These are phyloP conservation scores for Glyptemys insculpta DNA, from an alignment of 2,797 vertebrate species.

Conservation along the genomic window DNA sequence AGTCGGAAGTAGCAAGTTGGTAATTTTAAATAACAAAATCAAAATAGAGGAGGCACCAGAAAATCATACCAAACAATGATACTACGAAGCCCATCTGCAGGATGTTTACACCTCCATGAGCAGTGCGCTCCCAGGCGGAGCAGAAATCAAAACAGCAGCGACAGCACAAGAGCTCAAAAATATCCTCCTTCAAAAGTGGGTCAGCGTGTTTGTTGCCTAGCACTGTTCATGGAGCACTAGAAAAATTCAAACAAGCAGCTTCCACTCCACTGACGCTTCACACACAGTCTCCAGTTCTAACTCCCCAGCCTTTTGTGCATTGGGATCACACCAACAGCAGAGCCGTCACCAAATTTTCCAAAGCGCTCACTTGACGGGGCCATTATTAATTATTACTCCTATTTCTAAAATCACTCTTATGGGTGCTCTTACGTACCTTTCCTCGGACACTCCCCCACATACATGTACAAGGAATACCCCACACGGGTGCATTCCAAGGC, in stretches of 20 bases:
- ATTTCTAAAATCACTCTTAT: not conserved
- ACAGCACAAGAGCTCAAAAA: not conserved
- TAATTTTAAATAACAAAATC: not conserved
- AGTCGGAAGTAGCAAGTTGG: not conserved
- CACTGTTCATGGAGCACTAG: constrained; percentile 35
- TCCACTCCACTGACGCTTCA: not conserved
- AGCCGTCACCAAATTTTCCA: not conserved
- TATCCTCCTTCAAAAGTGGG: constrained; percentile 60
- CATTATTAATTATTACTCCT: not conserved
- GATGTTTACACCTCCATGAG: not conserved
- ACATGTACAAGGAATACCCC: not conserved
- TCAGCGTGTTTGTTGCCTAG: constrained; percentile 69
- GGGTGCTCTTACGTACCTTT: not conserved
- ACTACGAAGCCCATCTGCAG: not conserved
- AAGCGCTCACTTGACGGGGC: not conserved
- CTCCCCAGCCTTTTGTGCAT: not conserved
- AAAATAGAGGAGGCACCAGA: not conserved
- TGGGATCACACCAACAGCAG: not conserved
- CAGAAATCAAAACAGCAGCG: not conserved
- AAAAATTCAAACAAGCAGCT: not conserved
- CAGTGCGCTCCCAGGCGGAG: not conserved
- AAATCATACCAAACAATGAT: not conserved
- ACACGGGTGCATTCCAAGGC: not conserved
- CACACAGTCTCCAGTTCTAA: not conserved
- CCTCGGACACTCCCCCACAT: not conserved